Evolutionary conservation across 2,888 invertebrate genomes (phyloP).

Genomic region (Myopa testacea): DNA sequence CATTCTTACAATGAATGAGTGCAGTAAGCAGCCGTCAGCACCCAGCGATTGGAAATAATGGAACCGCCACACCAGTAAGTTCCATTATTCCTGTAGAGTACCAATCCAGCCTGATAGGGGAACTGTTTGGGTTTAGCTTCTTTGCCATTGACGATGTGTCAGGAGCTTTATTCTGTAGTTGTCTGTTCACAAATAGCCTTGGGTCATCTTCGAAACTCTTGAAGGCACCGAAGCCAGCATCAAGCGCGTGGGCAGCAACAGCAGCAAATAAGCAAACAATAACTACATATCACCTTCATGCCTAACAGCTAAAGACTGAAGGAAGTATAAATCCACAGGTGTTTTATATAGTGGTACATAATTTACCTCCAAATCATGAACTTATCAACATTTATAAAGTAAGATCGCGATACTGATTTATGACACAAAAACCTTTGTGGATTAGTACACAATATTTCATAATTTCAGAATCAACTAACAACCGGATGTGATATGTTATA

Average conservation of each 20-base stretch:
- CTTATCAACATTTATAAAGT: too few relatives aligned
- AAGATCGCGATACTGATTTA: too few relatives aligned
- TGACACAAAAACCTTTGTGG: too few relatives aligned
- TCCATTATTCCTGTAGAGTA: constrained; percentile 20
- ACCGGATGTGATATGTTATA: too few relatives aligned
- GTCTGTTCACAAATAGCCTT: neutral
- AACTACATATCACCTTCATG: neutral
- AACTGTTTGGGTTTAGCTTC: constrained; percentile 48
- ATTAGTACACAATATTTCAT: too few relatives aligned
- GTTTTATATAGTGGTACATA: too few relatives aligned
- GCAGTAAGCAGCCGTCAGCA: constrained; percentile 58
- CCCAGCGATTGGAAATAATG: constrained; percentile 48
- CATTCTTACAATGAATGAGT: neutral
- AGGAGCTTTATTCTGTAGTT: neutral
- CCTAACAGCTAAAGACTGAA: neutral
- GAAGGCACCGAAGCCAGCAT: neutral
- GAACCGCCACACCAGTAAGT: constrained; percentile 57
- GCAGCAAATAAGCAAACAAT: neutral
- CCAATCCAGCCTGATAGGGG: constrained; percentile 51
- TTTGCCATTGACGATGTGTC: constrained; percentile 51
- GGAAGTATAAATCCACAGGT: too few relatives aligned
- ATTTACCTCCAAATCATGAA: too few relatives aligned
- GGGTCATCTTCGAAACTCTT: neutral
- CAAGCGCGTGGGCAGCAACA: neutral
- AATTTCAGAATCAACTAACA: too few relatives aligned